Evolutionary conservation across 2,113 vertebrate genomes (phyloP).

Genomic region (Phalacrocorax aristotelis): DNA sequence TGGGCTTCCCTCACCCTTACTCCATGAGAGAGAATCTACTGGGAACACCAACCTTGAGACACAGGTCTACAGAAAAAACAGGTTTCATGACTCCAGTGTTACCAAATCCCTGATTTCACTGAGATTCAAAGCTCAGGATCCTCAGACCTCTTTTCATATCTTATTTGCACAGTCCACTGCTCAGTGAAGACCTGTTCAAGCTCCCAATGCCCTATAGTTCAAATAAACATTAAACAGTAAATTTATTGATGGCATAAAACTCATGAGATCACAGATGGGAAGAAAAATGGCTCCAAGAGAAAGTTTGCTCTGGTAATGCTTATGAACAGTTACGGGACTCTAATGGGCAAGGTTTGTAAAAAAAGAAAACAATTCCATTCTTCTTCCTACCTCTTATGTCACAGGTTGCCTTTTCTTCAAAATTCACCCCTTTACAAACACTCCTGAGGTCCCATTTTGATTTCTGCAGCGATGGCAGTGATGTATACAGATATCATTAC

Average conservation of each 20-base stretch:
- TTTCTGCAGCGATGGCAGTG: not conserved
- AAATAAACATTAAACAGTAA: not conserved
- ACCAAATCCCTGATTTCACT: not conserved
- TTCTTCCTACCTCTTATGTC: not conserved
- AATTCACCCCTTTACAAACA: not conserved
- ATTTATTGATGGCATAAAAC: not conserved
- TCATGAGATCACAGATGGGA: not conserved
- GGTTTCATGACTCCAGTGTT: not conserved
- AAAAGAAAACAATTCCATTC: not conserved
- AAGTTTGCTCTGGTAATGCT: not conserved
- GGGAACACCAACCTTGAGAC: not conserved
- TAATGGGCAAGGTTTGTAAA: not conserved
- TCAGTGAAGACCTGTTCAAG: not conserved
- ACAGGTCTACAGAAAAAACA: not conserved
- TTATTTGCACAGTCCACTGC: not conserved
- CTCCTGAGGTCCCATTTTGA: not conserved
- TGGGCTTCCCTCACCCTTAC: not conserved
- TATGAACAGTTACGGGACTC: not conserved
- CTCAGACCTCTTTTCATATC: not conserved
- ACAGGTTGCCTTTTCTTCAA: not conserved
- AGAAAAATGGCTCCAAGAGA: not conserved
- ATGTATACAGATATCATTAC: not conserved
- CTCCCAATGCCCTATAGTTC: not conserved
- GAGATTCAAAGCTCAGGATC: not conserved
- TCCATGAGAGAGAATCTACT: not conserved